phyloP scores from a whole-genome alignment of 2,113 vertebrate species.

The Rattus norvegicus region GRCr8 NC_086019.1:9679501-9680000 shows the following conservation, averaged over 20 bases:
- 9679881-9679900: background rate
- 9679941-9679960: background rate
- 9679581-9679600: background rate
- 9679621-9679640: background rate
- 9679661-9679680: background rate
- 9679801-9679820: background rate
- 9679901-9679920: background rate
- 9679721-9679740: background rate
- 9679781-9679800: background rate
- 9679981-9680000: background rate
- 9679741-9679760: background rate
- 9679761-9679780: constrained; percentile 58
- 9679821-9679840: background rate
- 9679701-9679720: background rate
- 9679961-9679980: background rate
- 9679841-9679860: background rate
- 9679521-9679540: background rate
- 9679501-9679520: background rate
- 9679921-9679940: background rate
- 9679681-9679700: background rate
- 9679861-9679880: background rate
- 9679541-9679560: background rate
- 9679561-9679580: background rate
- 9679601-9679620: background rate
- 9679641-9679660: background rate